Evolutionary conservation across 2,797 vertebrate genomes (phyloP), one percentile per base, ranked within the genome.

Genomic region (Etheostoma nigrum): DNA sequence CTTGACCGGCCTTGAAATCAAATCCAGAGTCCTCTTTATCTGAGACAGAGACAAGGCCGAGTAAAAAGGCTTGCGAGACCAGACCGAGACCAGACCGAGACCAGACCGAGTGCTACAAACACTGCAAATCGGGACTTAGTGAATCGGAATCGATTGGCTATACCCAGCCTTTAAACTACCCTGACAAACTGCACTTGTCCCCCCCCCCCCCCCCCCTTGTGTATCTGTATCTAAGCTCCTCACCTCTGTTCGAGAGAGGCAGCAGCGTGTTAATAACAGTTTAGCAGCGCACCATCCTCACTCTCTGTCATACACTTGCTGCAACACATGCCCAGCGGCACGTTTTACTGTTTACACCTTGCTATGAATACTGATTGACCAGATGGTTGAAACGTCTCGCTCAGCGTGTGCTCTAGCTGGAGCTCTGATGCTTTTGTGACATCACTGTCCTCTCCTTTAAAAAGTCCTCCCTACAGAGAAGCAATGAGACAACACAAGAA

Each of bases 331-430:
- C 73, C 86, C 72, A 52, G 65, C 67, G 77, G 89, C 88, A 83
- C 78, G 51, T 89, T 86, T 81, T 61, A 65, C 79, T 86, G 86
- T 89, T 90, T 85, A 81, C 49, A 63, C 86, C 79, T 86, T 1
- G 76, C 89, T 61, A 74, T 82, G 86, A 91, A 86, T 87, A 90
- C 91, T 82, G 81, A 90, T 84, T 68, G 86, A 86, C 75, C 89
- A 91, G 91, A 90, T 91, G 88, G 89, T 83, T 78, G 76, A 78
- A 90, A 86, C 74, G 84, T 91, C 84, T 86, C 89, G 74, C 89
- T 82, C 85, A 76, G 87, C 91, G 72, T 86, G 91, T 82, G 86
- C 54, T 6, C 52, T 59, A 14, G 69, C 82, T 59, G 71, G 49
- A 60, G 64, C 81, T 54, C 66, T 55, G 65, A 47, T 23, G 78